These are phyloP conservation scores for Cantharis lateralis DNA, from an alignment of 2,888 invertebrate genomes.

Conservation along the genomic window DNA sequence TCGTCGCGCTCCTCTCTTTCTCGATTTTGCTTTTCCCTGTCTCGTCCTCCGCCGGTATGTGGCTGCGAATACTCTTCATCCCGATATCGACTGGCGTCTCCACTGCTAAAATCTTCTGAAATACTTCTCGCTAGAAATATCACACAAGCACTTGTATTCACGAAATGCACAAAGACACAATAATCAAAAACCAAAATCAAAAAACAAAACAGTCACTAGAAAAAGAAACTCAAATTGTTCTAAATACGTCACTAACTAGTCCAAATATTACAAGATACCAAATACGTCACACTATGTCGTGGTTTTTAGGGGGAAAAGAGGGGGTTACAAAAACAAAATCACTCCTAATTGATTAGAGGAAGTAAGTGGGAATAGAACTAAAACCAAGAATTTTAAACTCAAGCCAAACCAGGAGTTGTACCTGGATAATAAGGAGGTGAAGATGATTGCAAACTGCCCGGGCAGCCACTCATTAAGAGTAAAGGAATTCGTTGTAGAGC, in stretches of 20 bases:
- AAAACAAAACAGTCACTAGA: slow-evolving; percentile 7
- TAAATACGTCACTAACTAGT: background rate
- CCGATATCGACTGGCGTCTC: slow-evolving; percentile 69
- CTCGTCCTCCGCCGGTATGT: slow-evolving; percentile 48
- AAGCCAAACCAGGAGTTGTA: slow-evolving; percentile 52
- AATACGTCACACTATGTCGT: background rate
- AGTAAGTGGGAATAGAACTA: background rate
- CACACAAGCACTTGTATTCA: background rate
- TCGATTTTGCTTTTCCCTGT: slow-evolving; percentile 62
- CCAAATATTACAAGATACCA: background rate
- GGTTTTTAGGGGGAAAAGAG: background rate
- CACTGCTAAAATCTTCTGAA: slow-evolving; percentile 96
- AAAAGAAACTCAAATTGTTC: background rate
- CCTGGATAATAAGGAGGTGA: slow-evolving; percentile 74
- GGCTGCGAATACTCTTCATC: slow-evolving; percentile 63
- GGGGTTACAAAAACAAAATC: background rate
- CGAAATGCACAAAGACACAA: background rate
- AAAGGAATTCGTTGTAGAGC: slow-evolving; percentile 61
- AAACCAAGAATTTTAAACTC: slow-evolving; percentile 5
- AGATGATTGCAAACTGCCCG: slow-evolving; percentile 71
- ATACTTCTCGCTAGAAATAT: slow-evolving; percentile 82
- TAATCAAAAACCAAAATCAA: background rate
- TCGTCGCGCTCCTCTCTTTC: slow-evolving; percentile 93
- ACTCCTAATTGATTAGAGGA: background rate
- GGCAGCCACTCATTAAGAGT: slow-evolving; percentile 74